A percentile compares a stretch with the other conserved stretches of the same genome.
Evolutionary conservation across 2,113 vertebrate genomes (phyloP).

Genomic region (Chaetura pelagica): DNA sequence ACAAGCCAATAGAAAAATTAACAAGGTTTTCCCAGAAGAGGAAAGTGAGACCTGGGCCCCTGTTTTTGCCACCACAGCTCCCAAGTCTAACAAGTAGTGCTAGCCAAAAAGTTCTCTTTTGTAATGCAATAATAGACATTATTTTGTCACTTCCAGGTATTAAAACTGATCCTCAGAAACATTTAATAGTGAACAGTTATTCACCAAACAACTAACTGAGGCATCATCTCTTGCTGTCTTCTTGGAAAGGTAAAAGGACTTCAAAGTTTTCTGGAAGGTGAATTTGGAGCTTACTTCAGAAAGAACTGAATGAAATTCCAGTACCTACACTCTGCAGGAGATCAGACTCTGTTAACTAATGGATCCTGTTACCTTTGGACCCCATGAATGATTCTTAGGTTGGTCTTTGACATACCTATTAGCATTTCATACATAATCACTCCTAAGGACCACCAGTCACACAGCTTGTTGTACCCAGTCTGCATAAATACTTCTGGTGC

Average conservation of each 20-base stretch:
- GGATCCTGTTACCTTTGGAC: not conserved
- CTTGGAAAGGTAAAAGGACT: not conserved
- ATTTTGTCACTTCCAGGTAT: not conserved
- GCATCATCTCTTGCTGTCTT: not conserved
- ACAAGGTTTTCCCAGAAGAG: not conserved
- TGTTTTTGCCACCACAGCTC: not conserved
- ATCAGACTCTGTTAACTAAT: not conserved
- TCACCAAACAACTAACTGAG: not conserved
- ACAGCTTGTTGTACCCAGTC: slow-evolving; percentile 96
- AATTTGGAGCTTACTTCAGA: not conserved
- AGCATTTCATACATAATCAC: slow-evolving; percentile 99
- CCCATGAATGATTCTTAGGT: not conserved
- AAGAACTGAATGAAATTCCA: not conserved
- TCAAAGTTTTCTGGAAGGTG: not conserved
- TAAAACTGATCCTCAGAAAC: not conserved
- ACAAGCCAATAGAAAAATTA: not conserved
- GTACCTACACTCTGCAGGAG: not conserved
- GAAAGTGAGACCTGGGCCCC: not conserved
- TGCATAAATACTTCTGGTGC: slow-evolving; percentile 97
- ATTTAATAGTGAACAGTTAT: not conserved
- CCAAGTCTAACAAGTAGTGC: not conserved
- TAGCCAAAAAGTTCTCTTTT: not conserved
- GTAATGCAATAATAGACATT: not conserved
- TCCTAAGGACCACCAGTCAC: slow-evolving; percentile 98
- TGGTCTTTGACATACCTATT: slow-evolving; percentile 83